Base-by-base conservation (phyloP, 2,113 vertebrate species). In the Megaptera novaeangliae region DNA sequence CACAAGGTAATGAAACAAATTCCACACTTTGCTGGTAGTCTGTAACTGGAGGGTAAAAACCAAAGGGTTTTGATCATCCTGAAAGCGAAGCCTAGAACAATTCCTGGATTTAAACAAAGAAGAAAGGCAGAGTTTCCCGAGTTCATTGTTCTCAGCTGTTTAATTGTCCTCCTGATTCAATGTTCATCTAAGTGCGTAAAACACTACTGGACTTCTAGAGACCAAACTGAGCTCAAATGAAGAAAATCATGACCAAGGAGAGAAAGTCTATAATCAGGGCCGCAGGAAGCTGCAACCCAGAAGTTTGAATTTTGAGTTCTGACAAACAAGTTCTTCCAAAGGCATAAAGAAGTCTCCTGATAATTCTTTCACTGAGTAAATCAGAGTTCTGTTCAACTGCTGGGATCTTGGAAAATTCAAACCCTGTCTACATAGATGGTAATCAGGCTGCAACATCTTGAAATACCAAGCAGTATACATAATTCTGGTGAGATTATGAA, bases 1-100 rank as follows among this genome's bases (percentile, higher is more conserved):
- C 96, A 88, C 93, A 55, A 92, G 95, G 96, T 97, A 98, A 98
- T 96, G 95, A 98, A 98, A 97, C 97, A 96, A 98, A 97, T 98
- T 98, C 98, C 96, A 96, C 95, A 98, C 91, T 97, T 94, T 98
- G 95, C 94, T 96, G 86, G 72, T 94, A 97, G 96, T 85, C 95
- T 94, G 94, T 84, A 74, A 97, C 77, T 75, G 81, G 57, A 96
- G 94, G 84, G 89, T 85, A 87, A 97, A 98, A 97, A 94, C 90
- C 21, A 89, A 85, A 94, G 86, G 29, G 95, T 96, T 94, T 93
- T 95, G 94, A 96, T 96, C 95, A 57, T 80, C 74, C 84, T 95
- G 74, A 57, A 86, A 97, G 71, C 5, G 20, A 83, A 89, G 77
- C 46, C 59, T 49, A 71, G 87, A 78, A 74, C 66, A 95, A 95